Conservation (phyloP, 2,797 vertebrate genomes). For the Liasis olivaceus region DNA sequence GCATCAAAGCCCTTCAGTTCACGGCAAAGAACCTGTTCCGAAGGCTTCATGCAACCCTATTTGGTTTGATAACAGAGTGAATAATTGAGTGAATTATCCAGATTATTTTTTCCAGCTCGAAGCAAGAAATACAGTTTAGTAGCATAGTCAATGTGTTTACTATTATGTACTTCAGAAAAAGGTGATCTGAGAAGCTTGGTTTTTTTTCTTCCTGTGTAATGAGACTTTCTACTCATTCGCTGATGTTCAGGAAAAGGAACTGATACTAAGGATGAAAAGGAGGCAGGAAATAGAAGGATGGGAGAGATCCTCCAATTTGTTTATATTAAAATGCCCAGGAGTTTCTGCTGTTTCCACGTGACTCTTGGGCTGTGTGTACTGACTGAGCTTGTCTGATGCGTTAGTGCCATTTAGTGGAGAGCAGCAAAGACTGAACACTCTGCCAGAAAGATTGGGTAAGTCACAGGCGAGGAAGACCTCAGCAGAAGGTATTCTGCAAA, state of each 20-base stretch:
- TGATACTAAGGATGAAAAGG: conserved; percentile 60
- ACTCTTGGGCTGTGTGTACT: conserved; percentile 62
- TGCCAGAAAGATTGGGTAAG: conserved; percentile 11
- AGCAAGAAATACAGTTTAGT: neutral
- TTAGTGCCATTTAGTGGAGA: conserved; percentile 56
- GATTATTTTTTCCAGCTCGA: neutral
- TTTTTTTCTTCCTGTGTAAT: conserved; percentile 71
- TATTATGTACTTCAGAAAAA: neutral
- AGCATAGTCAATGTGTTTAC: neutral
- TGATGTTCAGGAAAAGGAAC: conserved; percentile 72
- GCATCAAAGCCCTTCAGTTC: neutral
- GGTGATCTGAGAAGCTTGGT: conserved; percentile 72
- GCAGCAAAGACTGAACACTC: conserved; percentile 35
- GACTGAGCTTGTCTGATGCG: conserved; percentile 52
- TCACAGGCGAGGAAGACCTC: too few species aligned
- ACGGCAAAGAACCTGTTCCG: neutral
- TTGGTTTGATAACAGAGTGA: neutral
- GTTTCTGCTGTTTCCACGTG: conserved; percentile 60
- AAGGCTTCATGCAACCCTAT: neutral
- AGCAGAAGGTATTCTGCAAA: too few species aligned
- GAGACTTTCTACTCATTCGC: conserved; percentile 71
- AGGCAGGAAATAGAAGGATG: conserved; percentile 58
- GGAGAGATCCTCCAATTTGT: conserved; percentile 51
- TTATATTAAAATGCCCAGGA: conserved; percentile 16
- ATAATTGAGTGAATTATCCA: neutral